These are phyloP conservation scores for Pachycephus smyrnensis DNA, from an alignment of 2,888 invertebrate genomes.

Conservation along the genomic window DNA sequence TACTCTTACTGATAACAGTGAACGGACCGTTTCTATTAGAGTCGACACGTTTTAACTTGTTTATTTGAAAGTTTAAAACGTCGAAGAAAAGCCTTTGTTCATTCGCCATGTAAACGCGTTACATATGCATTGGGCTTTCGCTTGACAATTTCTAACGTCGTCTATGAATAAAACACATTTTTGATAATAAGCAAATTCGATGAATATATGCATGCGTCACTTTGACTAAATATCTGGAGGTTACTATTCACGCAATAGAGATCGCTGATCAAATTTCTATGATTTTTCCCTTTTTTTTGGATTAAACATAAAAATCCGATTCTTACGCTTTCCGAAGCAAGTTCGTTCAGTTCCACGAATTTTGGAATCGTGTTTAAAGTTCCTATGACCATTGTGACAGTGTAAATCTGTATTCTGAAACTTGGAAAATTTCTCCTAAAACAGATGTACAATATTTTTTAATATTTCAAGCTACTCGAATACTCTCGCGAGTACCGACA, in stretches of 20 bases:
- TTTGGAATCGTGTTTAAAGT: constrained; percentile 52
- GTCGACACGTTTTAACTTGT: background rate
- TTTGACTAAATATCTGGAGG: background rate
- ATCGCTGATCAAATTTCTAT: background rate
- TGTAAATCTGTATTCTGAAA: background rate
- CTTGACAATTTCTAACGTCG: background rate
- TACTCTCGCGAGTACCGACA: background rate
- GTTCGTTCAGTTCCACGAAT: constrained; percentile 69
- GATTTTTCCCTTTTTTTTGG: background rate
- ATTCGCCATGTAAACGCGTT: background rate
- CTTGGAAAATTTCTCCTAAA: background rate
- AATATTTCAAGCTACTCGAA: background rate
- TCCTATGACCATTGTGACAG: constrained; percentile 17
- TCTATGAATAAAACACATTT: background rate
- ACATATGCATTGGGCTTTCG: background rate
- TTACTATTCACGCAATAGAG: background rate
- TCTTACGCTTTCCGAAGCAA: constrained; percentile 68
- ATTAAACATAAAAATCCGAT: constrained; percentile 13
- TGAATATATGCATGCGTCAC: background rate
- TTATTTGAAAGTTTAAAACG: no score
- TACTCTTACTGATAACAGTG: background rate
- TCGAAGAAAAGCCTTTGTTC: background rate
- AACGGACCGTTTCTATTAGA: background rate
- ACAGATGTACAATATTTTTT: background rate
- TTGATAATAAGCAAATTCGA: background rate